Evolutionary conservation across 2,113 vertebrate species (phyloP).

Genomic region (Eubucco bourcierii): DNA sequence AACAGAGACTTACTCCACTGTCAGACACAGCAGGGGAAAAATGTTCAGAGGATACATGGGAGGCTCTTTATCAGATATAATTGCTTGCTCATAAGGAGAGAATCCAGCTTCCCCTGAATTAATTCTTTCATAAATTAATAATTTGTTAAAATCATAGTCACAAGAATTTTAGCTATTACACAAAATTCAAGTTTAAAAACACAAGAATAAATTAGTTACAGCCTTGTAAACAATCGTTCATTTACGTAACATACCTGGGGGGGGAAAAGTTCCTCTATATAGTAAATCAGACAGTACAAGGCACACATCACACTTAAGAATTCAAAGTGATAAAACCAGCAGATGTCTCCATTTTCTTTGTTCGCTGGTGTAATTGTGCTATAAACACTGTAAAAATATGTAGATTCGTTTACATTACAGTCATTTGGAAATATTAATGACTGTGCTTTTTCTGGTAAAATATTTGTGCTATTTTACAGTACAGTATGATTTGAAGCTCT

Average conservation of each 20-base stretch:
- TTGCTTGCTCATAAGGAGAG: constrained; percentile 73
- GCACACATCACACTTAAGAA: constrained; percentile 82
- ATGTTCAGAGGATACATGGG: constrained; percentile 24
- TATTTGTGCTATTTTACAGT: constrained; percentile 72
- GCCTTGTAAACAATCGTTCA: constrained; percentile 86
- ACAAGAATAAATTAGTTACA: constrained; percentile 86
- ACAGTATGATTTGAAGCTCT: constrained; percentile 11
- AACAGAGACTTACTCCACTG: constrained; percentile 65
- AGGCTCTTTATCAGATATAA: constrained; percentile 63
- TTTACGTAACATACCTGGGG: constrained; percentile 78
- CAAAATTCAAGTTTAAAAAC: constrained; percentile 82
- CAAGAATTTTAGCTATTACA: constrained; percentile 77
- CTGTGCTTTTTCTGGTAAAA: constrained; percentile 62
- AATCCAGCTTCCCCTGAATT: constrained; percentile 83
- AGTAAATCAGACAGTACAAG: constrained; percentile 92
- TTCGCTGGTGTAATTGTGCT: constrained; percentile 52
- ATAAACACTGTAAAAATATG: constrained; percentile 58
- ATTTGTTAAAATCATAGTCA: constrained; percentile 79
- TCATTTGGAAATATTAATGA: constrained; percentile 51
- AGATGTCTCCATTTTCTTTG: constrained; percentile 35
- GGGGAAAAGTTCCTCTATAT: constrained; percentile 69
- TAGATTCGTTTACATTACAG: constrained; percentile 44
- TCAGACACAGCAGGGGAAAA: constrained; percentile 49
- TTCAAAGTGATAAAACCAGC: constrained; percentile 64
- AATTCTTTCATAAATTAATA: constrained; percentile 83